A percentile compares a stretch with the other conserved stretches of the same genome.
phyloP scores from a whole-genome alignment of 2,888 invertebrate genomes.

The Dasypogon diadema region DNA sequence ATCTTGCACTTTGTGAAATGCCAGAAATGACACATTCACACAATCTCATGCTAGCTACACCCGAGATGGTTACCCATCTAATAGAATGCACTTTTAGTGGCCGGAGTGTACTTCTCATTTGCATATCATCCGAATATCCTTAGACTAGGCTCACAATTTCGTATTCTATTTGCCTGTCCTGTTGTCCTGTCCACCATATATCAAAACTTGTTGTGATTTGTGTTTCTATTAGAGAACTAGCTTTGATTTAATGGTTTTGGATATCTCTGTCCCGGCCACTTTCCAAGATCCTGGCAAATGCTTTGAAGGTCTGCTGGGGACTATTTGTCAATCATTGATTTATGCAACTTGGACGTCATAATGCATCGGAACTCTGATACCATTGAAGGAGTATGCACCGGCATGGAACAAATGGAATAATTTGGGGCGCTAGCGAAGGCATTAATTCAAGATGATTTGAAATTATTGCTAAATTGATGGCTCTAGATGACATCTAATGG shows the following conservation, averaged over 20 bases:
- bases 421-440: slow-evolving; percentile 16
- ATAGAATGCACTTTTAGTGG: slow-evolving; percentile 44
- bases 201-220: slow-evolving; percentile 57
- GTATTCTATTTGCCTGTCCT: slow-evolving; percentile 56
- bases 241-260: slow-evolving; percentile 57
- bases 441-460: slow-evolving; percentile 51
- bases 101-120: slow-evolving; percentile 53
- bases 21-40: slow-evolving; percentile 48
- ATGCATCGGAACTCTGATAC: slow-evolving; percentile 29
- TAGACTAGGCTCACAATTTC: slow-evolving; percentile 55
- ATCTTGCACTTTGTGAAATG: slow-evolving; percentile 53
- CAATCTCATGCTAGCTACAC: slow-evolving; percentile 14
- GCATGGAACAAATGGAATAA: slow-evolving; percentile 49
- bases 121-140: slow-evolving; percentile 56
- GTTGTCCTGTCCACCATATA: slow-evolving; percentile 57
- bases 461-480: slow-evolving; percentile 51
- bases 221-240: slow-evolving; percentile 56
- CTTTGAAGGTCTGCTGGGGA: slow-evolving; percentile 27
- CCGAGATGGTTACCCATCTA: slow-evolving; percentile 18
- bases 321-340: slow-evolving; percentile 56
- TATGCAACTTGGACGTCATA: slow-evolving; percentile 44
- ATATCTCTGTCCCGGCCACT: slow-evolving; percentile 45
- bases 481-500: slow-evolving; percentile 44
- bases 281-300: slow-evolving; percentile 50
- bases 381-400: slow-evolving; percentile 41